Evolutionary conservation across 2,113 vertebrate species (phyloP).

Genomic region (Heterotis niloticus): DNA sequence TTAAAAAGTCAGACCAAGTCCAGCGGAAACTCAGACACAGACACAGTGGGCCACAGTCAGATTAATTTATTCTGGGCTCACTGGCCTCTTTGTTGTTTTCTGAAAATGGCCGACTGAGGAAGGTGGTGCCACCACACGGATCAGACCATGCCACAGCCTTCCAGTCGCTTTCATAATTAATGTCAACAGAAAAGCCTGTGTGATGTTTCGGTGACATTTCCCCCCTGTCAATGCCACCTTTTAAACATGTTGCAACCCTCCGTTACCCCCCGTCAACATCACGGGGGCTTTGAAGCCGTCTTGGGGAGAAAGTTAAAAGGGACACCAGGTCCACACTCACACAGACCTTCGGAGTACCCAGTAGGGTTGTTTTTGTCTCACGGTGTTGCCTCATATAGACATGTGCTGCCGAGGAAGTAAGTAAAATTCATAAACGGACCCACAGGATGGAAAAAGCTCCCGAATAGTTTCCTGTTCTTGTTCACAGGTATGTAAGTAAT

Average conservation of each 20-base stretch:
- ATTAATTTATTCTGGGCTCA: neutral
- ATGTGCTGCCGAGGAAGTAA: neutral
- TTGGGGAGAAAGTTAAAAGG: slow-evolving; percentile 37
- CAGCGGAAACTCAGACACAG: too few relatives aligned
- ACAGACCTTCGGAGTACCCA: neutral
- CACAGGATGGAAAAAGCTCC: neutral
- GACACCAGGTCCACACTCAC: slow-evolving; percentile 21
- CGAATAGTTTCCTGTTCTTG: neutral
- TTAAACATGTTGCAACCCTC: slow-evolving; percentile 32
- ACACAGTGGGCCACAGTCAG: neutral
- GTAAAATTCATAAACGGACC: neutral
- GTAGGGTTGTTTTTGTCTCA: neutral
- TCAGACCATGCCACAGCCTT: neutral
- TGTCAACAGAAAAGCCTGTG: slow-evolving; percentile 35
- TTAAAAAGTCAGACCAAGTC: neutral
- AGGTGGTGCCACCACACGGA: neutral
- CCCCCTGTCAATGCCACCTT: slow-evolving; percentile 46
- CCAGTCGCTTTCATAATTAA: slow-evolving; percentile 30
- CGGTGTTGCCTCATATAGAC: neutral
- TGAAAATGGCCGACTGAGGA: neutral
- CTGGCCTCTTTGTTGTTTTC: slow-evolving; percentile 1
- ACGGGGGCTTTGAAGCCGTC: slow-evolving; percentile 55
- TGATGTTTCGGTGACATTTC: slow-evolving; percentile 62
- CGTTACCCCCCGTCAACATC: slow-evolving; percentile 35
- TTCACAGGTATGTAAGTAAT: neutral